Conservation (phyloP, 1,140 invertebrate genomes). For the Diprion similis region DNA sequence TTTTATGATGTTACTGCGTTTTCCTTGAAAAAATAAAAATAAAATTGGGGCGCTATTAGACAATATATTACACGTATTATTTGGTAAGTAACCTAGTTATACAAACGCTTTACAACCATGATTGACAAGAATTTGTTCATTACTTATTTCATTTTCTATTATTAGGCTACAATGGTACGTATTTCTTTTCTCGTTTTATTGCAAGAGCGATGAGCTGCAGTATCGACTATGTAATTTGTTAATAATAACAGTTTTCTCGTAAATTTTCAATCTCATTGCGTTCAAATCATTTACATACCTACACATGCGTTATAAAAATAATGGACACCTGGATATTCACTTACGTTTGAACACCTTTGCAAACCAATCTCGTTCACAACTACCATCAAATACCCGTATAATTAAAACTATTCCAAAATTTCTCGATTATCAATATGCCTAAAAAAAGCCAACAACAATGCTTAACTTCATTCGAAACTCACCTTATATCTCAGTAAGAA, state of each 20-base stretch:
- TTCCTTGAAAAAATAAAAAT: not conserved
- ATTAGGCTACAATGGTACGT: not conserved
- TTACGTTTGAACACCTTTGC: not conserved
- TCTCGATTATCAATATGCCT: too few species aligned
- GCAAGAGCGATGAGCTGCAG: not conserved
- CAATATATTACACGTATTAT: conserved; percentile 27
- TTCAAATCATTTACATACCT: not conserved
- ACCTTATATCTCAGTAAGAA: not conserved
- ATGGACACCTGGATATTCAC: conserved; percentile 9
- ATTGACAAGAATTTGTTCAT: conserved; percentile 8
- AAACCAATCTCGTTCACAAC: not conserved
- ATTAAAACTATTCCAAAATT: not conserved
- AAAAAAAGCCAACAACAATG: too few species aligned
- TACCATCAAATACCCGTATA: not conserved
- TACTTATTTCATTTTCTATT: not conserved
- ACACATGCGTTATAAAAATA: not conserved
- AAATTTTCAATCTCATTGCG: not conserved
- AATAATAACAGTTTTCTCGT: not conserved
- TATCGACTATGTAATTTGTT: not conserved
- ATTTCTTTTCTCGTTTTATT: too few species aligned
- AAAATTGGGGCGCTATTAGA: conserved; percentile 24
- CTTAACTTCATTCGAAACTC: too few species aligned
- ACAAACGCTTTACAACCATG: not conserved
- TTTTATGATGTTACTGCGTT: not conserved
- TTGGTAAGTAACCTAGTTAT: not conserved